Evolutionary conservation across 2,797 vertebrate species (phyloP), one percentile per base, ranked within the genome.

Genomic region (Micropoecilia bifurca): DNA sequence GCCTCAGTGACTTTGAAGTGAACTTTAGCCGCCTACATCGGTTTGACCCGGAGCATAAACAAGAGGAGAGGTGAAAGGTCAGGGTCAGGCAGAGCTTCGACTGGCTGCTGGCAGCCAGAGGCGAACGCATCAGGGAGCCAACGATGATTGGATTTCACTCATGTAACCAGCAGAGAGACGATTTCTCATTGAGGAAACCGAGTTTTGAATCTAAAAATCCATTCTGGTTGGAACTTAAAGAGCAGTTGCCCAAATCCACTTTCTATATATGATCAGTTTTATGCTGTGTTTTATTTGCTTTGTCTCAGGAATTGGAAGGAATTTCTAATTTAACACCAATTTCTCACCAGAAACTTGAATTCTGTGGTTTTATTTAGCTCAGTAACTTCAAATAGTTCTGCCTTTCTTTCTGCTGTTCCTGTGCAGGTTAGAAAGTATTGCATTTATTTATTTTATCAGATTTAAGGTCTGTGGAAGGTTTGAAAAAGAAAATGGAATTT

Each of bases 61-160:
- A 61, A 86, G 74, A 75, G 46, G 45, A 59, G 77, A 53, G 80
- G 0, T 57, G 45, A 78, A 13, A 48, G 75, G 74, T 33, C 0
- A 45, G 33, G 68, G 53, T 28, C 25, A 22, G n/a, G 74, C 4
- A 78, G 36, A 61, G 77, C 59, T 73, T 78, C 30, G 66, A 79
- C 71, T 46, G 73, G 30, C 12, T 36, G 14, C 68, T 66, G 72
- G 59, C 25, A 75, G 79, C 43, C 73, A 50, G 61, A 30, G 71
- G 9, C 46, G 0, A 66, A 30, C 43, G 6, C 63, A 66, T 36
- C 61, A 22, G 61, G 30, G 77, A 79, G 75, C 80, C 43, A 53
- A 53, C 45, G 71, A 79, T 33, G 33, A 66, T 66, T 66, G 61
- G 61, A 66, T 66, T 66, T 66, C 30, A 66, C 61, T 41, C 36